Conservation (phyloP, 1,140 invertebrate genomes). For the Drosophila novamexicana region DNA sequence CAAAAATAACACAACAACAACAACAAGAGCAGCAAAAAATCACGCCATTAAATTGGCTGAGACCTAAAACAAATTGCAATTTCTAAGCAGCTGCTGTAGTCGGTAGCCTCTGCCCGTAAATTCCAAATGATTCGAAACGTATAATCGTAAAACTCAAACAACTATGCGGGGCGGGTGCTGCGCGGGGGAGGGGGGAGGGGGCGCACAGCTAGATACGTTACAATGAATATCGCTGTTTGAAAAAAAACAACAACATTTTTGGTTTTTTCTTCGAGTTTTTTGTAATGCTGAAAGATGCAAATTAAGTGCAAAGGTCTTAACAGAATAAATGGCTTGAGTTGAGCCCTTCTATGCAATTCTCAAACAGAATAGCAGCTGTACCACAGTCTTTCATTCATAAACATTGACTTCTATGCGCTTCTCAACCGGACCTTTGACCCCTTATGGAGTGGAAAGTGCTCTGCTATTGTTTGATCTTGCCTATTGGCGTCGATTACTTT, state of each 20-base stretch:
- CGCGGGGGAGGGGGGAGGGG: not conserved
- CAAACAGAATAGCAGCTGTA: not conserved
- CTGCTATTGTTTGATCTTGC: not conserved
- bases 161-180: not conserved
- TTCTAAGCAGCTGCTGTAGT: slow-evolving; percentile 46
- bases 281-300: slow-evolving; percentile 20
- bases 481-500: not conserved
- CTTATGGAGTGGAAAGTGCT: not conserved
- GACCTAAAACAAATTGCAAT: slow-evolving; percentile 69
- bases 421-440: not conserved
- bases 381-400: too few relatives aligned
- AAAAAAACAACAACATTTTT: not conserved
- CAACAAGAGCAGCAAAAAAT: not conserved
- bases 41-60: slow-evolving; percentile 22
- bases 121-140: slow-evolving; percentile 60
- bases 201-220: slow-evolving; percentile 7
- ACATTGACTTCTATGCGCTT: not conserved
- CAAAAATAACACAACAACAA: not conserved
- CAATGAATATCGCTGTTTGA: slow-evolving; percentile 2
- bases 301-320: slow-evolving; percentile 25
- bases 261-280: not conserved
- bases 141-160: slow-evolving; percentile 57
- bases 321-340: slow-evolving; percentile 17
- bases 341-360: slow-evolving; percentile 3
- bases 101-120: slow-evolving; percentile 17